A percentile compares a stretch with the other conserved stretches of the same genome.
These are phyloP conservation scores for Apotomis capreana DNA, from an alignment of 2,888 invertebrate species.

Conservation along the genomic window DNA sequence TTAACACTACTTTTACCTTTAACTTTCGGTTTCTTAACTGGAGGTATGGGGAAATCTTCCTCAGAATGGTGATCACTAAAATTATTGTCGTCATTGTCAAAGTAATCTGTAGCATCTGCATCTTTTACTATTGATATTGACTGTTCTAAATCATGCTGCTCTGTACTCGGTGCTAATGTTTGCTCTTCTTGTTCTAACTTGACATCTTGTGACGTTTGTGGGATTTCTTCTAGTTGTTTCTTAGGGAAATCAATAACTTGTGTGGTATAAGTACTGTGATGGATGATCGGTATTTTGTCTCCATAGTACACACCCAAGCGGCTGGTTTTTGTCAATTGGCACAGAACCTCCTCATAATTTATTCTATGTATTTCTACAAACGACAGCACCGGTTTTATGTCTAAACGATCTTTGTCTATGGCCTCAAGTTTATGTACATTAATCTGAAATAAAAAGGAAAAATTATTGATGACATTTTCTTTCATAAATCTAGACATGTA, in stretches of 20 bases:
- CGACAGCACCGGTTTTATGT: slow-evolving; percentile 59
- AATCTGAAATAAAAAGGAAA: slow-evolving; percentile 59
- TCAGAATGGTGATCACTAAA: slow-evolving; percentile 41
- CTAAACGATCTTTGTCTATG: slow-evolving; percentile 56
- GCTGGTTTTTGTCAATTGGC: slow-evolving; percentile 63
- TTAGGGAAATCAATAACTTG: slow-evolving; percentile 52
- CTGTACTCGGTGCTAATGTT: slow-evolving; percentile 10
- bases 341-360: slow-evolving; percentile 62
- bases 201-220: slow-evolving; percentile 42
- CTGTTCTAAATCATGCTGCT: slow-evolving; percentile 31
- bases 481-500: too few relatives aligned
- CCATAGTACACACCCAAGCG: slow-evolving; percentile 49
- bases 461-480: background rate
- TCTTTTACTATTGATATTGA: slow-evolving; percentile 39
- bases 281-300: slow-evolving; percentile 56
- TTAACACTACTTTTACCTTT: slow-evolving; percentile 5
- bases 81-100: slow-evolving; percentile 46
- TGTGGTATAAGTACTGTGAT: slow-evolving; percentile 59
- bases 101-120: slow-evolving; percentile 38
- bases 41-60: slow-evolving; percentile 13
- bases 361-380: slow-evolving; percentile 55
- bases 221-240: slow-evolving; percentile 30
- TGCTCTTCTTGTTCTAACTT: slow-evolving; percentile 44
- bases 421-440: slow-evolving; percentile 55
- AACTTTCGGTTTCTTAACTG: slow-evolving; percentile 16